These are phyloP conservation scores for Mormyrus iriodes DNA, from an alignment of 2,113 vertebrate species.

Conservation along the genomic window DNA sequence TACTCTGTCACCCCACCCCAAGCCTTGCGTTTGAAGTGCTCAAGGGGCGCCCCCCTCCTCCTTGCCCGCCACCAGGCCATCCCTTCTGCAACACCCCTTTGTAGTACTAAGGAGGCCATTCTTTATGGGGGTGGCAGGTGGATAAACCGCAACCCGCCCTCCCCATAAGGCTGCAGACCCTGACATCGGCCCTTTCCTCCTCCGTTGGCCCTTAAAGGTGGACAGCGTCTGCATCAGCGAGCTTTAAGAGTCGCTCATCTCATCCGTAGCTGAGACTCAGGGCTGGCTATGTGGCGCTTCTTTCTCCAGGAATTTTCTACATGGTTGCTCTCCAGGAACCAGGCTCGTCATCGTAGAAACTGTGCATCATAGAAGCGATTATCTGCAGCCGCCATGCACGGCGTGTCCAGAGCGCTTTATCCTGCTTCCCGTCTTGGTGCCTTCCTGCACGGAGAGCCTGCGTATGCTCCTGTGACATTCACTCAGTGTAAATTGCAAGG, in stretches of 20 bases:
- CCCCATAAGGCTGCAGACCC: neutral
- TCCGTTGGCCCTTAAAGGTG: neutral
- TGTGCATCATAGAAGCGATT: neutral
- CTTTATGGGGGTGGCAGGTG: neutral
- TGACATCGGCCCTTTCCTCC: neutral
- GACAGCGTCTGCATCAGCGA: neutral
- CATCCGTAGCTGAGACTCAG: neutral
- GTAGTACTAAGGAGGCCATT: constrained; percentile 55
- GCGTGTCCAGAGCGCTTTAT: neutral
- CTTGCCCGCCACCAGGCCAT: neutral
- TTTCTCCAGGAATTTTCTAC: neutral
- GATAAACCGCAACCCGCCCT: neutral
- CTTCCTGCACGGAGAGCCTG: neutral
- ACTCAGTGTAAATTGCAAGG: neutral
- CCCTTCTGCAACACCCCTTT: constrained; percentile 45
- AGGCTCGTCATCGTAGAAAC: neutral
- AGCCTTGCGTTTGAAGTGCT: neutral
- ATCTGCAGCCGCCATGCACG: neutral
- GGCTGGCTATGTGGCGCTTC: neutral
- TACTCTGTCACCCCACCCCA: neutral
- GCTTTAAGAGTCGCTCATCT: neutral
- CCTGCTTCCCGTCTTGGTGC: neutral
- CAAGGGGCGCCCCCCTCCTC: neutral
- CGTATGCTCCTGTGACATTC: neutral
- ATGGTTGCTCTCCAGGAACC: neutral